A percentile compares a stretch with the other conserved stretches of the same genome.
Evolutionary conservation across 2,888 invertebrate species (phyloP).

Genomic region (Endomychus coccineus): DNA sequence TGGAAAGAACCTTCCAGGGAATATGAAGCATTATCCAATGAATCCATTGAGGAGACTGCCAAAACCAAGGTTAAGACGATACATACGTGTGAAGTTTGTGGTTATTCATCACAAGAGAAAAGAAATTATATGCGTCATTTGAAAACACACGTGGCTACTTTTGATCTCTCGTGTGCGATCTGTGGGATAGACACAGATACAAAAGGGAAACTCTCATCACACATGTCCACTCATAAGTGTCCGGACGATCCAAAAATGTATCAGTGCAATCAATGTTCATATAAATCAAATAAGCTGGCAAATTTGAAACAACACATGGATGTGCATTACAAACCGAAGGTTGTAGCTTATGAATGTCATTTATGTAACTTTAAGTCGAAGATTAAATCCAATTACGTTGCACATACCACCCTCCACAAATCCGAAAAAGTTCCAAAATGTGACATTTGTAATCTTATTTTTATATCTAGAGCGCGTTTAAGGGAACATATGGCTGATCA

Average conservation of each 20-base stretch:
- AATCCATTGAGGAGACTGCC: too few species aligned
- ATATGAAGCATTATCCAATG: too few species aligned
- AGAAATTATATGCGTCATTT: constrained; percentile 13
- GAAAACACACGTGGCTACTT: constrained; percentile 7
- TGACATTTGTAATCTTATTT: constrained; percentile 7
- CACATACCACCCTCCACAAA: constrained; percentile 6
- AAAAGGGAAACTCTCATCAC: constrained; percentile 6
- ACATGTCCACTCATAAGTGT: constrained; percentile 9
- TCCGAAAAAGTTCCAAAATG: constrained; percentile 10
- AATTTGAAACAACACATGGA: constrained; percentile 13
- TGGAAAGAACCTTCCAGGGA: too few species aligned
- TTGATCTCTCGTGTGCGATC: constrained; percentile 8
- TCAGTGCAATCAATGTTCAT: constrained; percentile 11
- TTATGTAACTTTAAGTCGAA: constrained; percentile 9
- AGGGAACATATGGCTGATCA: constrained; percentile 9
- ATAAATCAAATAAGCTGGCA: constrained; percentile 13
- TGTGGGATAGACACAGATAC: constrained; percentile 7
- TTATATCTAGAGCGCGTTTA: constrained; percentile 4
- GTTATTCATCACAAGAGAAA: constrained; percentile 10
- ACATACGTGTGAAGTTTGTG: constrained; percentile 10
- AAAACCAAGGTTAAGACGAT: too few species aligned
- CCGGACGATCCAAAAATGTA: constrained; percentile 3
- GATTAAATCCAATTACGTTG: constrained; percentile 3
- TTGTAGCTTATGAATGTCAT: constrained; percentile 7
- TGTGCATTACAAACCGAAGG: constrained; percentile 10